Percentiles rank a stretch among this genome's conserved stretches.
These are phyloP conservation scores for Drosophila tsacasi DNA, from an alignment of 1,140 invertebrate genomes.

Conservation along the genomic window DNA sequence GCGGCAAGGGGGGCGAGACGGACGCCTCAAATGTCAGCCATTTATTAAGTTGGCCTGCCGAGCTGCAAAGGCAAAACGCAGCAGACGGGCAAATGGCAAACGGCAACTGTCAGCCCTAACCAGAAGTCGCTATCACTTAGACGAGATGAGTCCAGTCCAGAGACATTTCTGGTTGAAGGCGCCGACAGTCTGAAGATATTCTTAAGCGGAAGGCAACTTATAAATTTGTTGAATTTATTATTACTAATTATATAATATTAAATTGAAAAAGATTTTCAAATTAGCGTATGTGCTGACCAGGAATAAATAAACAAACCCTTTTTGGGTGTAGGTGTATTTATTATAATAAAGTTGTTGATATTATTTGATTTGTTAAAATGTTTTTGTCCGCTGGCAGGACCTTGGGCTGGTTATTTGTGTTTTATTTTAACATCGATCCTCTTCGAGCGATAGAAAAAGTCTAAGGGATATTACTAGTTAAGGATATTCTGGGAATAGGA, in stretches of 20 bases:
- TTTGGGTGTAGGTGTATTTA: neutral
- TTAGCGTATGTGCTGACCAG: too few relatives aligned
- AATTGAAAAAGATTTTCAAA: neutral
- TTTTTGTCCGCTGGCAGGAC: too few relatives aligned
- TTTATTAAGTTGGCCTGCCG: slow-evolving; percentile 61
- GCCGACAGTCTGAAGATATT: neutral
- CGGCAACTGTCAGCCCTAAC: slow-evolving; percentile 32
- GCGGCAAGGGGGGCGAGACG: slow-evolving; percentile 8
- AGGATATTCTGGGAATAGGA: too few relatives aligned
- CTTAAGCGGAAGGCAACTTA: too few relatives aligned
- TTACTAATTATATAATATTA: neutral
- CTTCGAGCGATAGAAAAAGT: too few relatives aligned
- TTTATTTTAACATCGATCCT: too few relatives aligned
- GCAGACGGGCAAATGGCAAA: slow-evolving; percentile 64
- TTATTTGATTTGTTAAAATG: neutral
- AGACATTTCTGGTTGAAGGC: slow-evolving; percentile 9
- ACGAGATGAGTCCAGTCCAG: slow-evolving; percentile 9
- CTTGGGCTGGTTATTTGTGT: too few relatives aligned
- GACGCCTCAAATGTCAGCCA: slow-evolving; percentile 72
- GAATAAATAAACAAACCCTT: too few relatives aligned
- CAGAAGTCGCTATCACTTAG: slow-evolving; percentile 39
- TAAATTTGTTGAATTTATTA: slow-evolving; percentile 19
- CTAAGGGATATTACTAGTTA: too few relatives aligned
- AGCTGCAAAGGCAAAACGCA: slow-evolving; percentile 23
- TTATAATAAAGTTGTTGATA: neutral